Base-by-base conservation (phyloP, 2,888 invertebrate species). In the Synergus japonicus region DNA sequence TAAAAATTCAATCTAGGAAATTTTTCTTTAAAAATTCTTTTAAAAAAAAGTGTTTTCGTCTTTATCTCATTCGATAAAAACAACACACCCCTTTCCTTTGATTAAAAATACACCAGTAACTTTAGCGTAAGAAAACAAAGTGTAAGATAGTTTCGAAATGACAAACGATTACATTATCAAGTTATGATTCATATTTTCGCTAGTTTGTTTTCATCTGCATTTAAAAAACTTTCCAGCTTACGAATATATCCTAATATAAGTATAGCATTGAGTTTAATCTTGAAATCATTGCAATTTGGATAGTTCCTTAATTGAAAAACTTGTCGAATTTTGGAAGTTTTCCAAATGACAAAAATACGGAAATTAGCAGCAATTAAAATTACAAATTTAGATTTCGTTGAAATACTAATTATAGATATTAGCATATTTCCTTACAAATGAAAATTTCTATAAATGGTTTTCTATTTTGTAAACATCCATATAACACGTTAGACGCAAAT, bases 391-490 rank as follows among this genome's bases (percentile, higher is more conserved):
- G 54, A 54, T n/a, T 54, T 54, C 54, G n/a, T 8, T 54, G 54
- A n/a, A n/a, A 54, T 1, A 2, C 8, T 54, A 13, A n/a, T 4
- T 8, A 8, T n/a, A 7, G 18, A 29, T 29, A 69, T 69, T 69
- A 46, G 9, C 69, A 69, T 69, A 69, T 69, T 69, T 69, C 46
- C 29, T 29, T 69, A 15, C n/a, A 69, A 69, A 46, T 69, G 64
- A 2, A 4, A 37, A 15, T 15, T 64, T 64, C 64, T 29, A 22
- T 49, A 29, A 29, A 29, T 29, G 29, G 29, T 2, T 29, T 29
- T 29, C 29, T 29, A 29, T 29, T 29, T 29, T 29, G 29, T 3
- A 29, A 29, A 29, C 29, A 29, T 29, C 29, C 29, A 29, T 29
- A 29, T 29, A 29, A 29, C 29, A 29, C 29, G 29, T 29, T 29